Conservation (phyloP, 2,888 invertebrate genomes). For the Physocephala rufipes region DNA sequence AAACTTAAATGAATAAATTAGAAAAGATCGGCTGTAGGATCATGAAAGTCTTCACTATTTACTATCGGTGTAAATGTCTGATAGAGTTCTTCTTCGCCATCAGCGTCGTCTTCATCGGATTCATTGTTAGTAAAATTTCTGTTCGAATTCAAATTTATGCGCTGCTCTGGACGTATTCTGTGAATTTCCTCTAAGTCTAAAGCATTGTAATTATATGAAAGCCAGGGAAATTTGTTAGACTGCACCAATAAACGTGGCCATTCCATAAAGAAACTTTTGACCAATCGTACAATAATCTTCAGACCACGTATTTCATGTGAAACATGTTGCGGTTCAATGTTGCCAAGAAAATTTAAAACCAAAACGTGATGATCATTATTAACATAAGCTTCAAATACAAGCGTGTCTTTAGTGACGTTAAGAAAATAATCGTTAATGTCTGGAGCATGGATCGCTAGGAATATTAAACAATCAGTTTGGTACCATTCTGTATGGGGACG, state of each 20-base stretch:
- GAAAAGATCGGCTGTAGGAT: constrained; percentile 42
- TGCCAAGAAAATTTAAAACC: constrained; percentile 49
- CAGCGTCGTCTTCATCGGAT: constrained; percentile 36
- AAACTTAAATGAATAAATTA: too few relatives aligned
- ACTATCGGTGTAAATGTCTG: constrained; percentile 47
- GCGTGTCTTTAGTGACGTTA: constrained; percentile 45
- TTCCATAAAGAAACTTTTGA: constrained; percentile 48
- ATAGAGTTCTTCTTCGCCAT: constrained; percentile 43
- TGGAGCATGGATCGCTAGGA: constrained; percentile 50
- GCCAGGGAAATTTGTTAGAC: constrained; percentile 48
- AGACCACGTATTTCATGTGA: constrained; percentile 55
- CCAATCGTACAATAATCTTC: constrained; percentile 52
- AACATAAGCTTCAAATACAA: constrained; percentile 45
- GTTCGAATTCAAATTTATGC: constrained; percentile 40
- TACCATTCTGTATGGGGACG: constrained; percentile 53
- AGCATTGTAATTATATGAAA: constrained; percentile 50
- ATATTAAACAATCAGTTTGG: constrained; percentile 53
- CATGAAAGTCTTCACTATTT: constrained; percentile 44
- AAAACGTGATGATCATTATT: constrained; percentile 46
- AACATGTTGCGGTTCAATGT: constrained; percentile 46
- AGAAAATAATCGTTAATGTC: constrained; percentile 52
- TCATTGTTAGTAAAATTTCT: constrained; percentile 33
- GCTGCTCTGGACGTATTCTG: constrained; percentile 44
- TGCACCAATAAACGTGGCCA: constrained; percentile 52
- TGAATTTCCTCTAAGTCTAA: constrained; percentile 46